phyloP scores from a whole-genome alignment of 2,113 vertebrate genomes.

The Halichoeres trimaculatus region DNA sequence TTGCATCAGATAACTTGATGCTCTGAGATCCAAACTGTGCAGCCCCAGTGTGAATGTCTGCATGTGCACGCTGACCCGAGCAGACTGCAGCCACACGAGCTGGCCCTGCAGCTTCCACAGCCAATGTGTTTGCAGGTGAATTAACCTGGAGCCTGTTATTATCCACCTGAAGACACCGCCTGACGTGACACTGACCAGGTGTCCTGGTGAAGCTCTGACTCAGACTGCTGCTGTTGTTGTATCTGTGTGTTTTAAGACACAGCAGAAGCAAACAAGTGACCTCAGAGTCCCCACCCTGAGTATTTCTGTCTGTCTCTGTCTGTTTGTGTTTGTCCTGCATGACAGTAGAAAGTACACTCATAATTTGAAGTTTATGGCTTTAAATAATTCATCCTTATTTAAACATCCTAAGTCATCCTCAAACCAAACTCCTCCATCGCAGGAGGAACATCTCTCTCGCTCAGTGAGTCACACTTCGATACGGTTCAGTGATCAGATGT shows the following conservation, averaged over 20 bases:
- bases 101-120: not conserved
- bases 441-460: too few relatives aligned
- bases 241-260: conserved; percentile 14
- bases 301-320: conserved; percentile 7
- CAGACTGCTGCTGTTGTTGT: conserved; percentile 9
- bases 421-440: too few relatives aligned
- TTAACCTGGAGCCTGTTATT: conserved; percentile 43
- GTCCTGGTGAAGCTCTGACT: conserved; percentile 28
- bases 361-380: too few relatives aligned
- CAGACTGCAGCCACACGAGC: conserved; percentile 14
- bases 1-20: not conserved
- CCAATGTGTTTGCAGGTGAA: not conserved
- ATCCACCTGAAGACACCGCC: conserved; percentile 1
- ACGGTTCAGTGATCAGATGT: too few relatives aligned
- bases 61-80: not conserved
- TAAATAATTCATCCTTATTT: too few relatives aligned
- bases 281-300: conserved; percentile 31
- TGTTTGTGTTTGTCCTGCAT: not conserved
- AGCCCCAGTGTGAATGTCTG: not conserved
- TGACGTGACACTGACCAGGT: conserved; percentile 44
- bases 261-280: conserved; percentile 50
- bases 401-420: too few relatives aligned
- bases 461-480: too few relatives aligned
- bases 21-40: not conserved
- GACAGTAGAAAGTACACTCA: not conserved